Conservation (phyloP, 2,888 invertebrate species). For the Metacarcinus magister region DNA sequence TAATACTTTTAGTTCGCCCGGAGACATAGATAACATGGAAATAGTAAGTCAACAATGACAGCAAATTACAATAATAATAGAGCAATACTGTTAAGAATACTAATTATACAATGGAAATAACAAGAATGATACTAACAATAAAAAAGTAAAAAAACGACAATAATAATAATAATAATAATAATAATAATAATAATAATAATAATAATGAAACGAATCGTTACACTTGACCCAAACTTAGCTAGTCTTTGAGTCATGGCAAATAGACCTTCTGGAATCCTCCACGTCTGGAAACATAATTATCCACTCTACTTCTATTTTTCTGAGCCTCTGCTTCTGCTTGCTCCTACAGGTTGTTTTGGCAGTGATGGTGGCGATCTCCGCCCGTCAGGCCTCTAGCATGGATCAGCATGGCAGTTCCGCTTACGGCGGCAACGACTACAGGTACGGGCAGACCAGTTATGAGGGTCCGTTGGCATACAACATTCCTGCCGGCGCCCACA, state of each 20-base stretch:
- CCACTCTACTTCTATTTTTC: no score
- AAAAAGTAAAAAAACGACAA: no score
- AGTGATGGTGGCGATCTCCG: constrained; percentile 61
- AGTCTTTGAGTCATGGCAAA: background rate
- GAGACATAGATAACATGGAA: no score
- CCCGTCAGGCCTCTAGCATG: constrained; percentile 30
- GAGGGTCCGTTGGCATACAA: background rate
- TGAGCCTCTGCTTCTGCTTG: background rate
- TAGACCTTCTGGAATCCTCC: background rate
- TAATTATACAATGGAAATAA: no score
- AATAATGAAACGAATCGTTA: background rate
- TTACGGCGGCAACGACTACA: background rate
- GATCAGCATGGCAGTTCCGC: background rate
- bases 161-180: no score
- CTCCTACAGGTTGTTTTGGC: constrained; percentile 70
- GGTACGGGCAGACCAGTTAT: background rate
- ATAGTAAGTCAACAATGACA: no score
- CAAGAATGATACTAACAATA: no score
- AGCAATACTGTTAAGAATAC: no score
- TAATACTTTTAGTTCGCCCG: no score
- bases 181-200: no score
- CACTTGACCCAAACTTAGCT: background rate
- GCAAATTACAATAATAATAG: no score
- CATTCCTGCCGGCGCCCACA: background rate
- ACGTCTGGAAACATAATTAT: no score